These are phyloP conservation scores for Helicolenus hilgendorfi DNA, from an alignment of 2,797 vertebrate species.

Conservation along the genomic window DNA sequence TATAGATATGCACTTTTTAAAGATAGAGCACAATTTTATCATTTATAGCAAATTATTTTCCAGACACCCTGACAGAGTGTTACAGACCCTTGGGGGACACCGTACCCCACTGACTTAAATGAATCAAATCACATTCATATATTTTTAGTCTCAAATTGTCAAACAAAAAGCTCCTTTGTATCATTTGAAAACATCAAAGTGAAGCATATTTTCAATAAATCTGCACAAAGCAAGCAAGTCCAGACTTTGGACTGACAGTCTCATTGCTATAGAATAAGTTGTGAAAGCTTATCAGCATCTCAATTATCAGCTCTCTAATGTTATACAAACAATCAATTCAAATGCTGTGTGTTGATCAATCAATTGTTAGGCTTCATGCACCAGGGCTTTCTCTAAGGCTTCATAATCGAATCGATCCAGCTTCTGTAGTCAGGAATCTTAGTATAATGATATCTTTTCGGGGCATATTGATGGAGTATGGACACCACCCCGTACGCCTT, in stretches of 20 bases:
- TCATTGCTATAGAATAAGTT: background rate
- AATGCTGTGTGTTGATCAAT: background rate
- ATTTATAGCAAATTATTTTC: too few relatives aligned
- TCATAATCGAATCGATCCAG: conserved; percentile 71
- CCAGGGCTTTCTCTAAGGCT: accelerated
- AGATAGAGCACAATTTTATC: too few relatives aligned
- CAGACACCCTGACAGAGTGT: too few relatives aligned
- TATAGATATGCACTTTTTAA: too few relatives aligned
- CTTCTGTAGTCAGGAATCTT: conserved; percentile 58
- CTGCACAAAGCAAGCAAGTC: background rate
- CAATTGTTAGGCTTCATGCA: background rate
- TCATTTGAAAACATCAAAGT: background rate
- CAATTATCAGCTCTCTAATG: background rate
- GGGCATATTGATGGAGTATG: background rate
- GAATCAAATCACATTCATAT: background rate
- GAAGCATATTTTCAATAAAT: background rate
- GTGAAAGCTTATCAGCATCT: background rate
- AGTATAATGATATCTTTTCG: conserved; percentile 41
- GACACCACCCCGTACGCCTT: conserved; percentile 81
- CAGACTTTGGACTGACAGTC: background rate
- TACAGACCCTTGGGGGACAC: too few relatives aligned
- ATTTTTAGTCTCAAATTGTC: background rate
- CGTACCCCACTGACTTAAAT: background rate
- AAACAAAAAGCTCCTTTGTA: background rate
- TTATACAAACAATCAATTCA: background rate